These are phyloP conservation scores for Bombylius major DNA, from an alignment of 2,888 invertebrate genomes.

Conservation along the genomic window DNA sequence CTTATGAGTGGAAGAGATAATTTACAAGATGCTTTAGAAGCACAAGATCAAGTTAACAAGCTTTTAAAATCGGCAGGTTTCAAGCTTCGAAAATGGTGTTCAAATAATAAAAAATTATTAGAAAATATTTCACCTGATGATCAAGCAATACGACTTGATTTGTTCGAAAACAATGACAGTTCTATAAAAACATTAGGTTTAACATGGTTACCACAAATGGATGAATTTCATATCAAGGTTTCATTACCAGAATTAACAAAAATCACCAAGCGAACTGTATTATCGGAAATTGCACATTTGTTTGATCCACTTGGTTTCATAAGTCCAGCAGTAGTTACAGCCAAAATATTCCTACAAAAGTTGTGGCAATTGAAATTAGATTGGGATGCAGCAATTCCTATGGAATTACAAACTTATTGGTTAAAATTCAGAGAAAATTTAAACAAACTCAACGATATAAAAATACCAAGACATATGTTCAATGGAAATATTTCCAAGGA, in stretches of 20 bases:
- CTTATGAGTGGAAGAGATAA: no score
- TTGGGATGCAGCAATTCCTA: neutral
- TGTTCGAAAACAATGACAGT: neutral
- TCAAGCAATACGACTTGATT: neutral
- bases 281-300: conserved; percentile 7
- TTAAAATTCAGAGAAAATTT: no score
- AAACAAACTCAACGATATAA: no score
- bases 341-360: conserved; percentile 11
- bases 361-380: conserved; percentile 5
- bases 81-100: conserved; percentile 7
- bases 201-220: conserved; percentile 8
- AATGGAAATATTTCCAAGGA: neutral
- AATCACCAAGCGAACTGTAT: conserved; percentile 6
- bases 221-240: conserved; percentile 6
- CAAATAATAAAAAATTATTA: conserved; percentile 3
- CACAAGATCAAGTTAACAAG: conserved; percentile 1
- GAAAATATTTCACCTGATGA: neutral
- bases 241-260: neutral
- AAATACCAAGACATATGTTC: neutral
- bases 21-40: conserved; percentile 1
- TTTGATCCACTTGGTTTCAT: conserved; percentile 11
- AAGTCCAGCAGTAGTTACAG: conserved; percentile 8
- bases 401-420: no score
- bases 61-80: conserved; percentile 7
- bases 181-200: conserved; percentile 6